Percentiles rank a stretch among this genome's conserved stretches.
These are phyloP conservation scores for Xenopus laevis DNA, from an alignment of 2,113 vertebrate genomes.

Conservation along the genomic window DNA sequence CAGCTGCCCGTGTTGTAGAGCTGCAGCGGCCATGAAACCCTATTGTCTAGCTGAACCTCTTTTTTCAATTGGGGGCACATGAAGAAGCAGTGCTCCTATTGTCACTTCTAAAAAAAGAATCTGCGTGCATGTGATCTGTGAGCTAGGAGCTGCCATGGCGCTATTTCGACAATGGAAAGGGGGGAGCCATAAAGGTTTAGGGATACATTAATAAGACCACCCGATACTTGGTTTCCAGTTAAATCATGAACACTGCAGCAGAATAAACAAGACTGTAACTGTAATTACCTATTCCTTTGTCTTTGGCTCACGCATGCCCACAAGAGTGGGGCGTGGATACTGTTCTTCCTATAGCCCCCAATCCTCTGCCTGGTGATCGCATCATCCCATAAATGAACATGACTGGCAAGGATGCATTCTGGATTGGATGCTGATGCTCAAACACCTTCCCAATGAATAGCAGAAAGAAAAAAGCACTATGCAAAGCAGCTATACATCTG, in stretches of 20 bases:
- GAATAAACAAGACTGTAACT: constrained; percentile 52
- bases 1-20: constrained; percentile 24
- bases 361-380: constrained; percentile 31
- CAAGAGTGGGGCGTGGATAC: constrained; percentile 55
- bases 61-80: background rate
- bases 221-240: background rate
- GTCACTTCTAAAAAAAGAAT: background rate
- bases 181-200: background rate
- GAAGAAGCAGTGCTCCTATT: background rate
- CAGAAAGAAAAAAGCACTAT: too few relatives aligned
- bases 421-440: background rate
- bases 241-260: constrained; percentile 43
- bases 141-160: background rate
- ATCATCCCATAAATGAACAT: constrained; percentile 2
- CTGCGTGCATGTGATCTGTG: background rate
- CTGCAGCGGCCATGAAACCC: background rate
- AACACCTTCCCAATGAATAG: too few relatives aligned
- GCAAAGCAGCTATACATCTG: too few relatives aligned
- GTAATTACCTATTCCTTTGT: constrained; percentile 73
- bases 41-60: constrained; percentile 3
- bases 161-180: background rate
- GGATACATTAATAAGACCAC: constrained; percentile 11
- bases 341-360: constrained; percentile 1
- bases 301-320: constrained; percentile 67
- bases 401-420: background rate